A percentile compares a stretch with the other conserved stretches of the same genome.
These are phyloP conservation scores for Escarpia spicata DNA, from an alignment of 2,888 invertebrate genomes.

Conservation along the genomic window DNA sequence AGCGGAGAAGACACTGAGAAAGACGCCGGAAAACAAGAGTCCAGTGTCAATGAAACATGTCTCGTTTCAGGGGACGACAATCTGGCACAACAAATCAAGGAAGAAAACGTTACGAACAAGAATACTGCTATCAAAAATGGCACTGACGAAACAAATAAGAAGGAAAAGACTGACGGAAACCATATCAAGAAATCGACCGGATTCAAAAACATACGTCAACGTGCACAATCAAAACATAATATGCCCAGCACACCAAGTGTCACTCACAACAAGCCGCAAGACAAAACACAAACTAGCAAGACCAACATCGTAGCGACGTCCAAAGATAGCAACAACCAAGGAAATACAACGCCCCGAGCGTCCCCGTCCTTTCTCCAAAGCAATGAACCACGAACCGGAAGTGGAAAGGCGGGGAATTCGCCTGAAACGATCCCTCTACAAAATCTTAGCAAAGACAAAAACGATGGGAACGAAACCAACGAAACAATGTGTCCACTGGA, in stretches of 20 bases:
- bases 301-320: not conserved
- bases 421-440: not conserved
- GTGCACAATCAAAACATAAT: not conserved
- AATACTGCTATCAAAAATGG: not conserved
- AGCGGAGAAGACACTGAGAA: not conserved
- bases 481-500: not conserved
- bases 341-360: not conserved
- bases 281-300: not conserved
- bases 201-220: not conserved
- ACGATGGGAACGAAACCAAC: not conserved
- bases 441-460: not conserved
- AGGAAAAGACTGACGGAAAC: not conserved
- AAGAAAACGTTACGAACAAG: not conserved
- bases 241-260: not conserved
- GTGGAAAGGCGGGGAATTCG: not conserved
- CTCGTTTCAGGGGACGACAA: not conserved
- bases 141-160: not conserved
- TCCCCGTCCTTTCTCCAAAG: not conserved
- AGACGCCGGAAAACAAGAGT: not conserved
- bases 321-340: not conserved
- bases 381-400: not conserved
- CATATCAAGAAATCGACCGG: not conserved
- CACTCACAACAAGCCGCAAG: not conserved
- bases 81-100: not conserved
- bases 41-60: not conserved